These are phyloP conservation scores for Delphinapterus leucas DNA, from an alignment of 2,113 vertebrate genomes.

Conservation along the genomic window DNA sequence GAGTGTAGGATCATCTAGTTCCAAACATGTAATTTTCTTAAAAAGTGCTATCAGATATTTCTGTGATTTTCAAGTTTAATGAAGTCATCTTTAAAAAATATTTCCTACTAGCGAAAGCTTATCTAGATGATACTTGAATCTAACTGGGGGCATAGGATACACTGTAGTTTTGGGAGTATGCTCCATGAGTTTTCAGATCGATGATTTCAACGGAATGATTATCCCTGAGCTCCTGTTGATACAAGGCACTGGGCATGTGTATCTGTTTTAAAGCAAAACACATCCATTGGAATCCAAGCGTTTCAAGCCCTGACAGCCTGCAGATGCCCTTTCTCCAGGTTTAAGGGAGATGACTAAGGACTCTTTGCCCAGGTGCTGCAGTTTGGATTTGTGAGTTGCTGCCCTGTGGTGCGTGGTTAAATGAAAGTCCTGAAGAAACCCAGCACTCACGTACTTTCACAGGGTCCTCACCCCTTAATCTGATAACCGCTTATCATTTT, in stretches of 20 bases:
- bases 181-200: not conserved
- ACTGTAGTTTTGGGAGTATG: not conserved
- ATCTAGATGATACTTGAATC: not conserved
- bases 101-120: not conserved
- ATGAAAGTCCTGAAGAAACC: not conserved
- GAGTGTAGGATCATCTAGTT: not conserved
- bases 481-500: too few relatives aligned
- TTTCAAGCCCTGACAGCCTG: not conserved
- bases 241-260: not conserved
- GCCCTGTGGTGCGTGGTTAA: not conserved
- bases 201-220: not conserved
- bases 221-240: not conserved
- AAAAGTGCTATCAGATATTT: not conserved
- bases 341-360: not conserved
- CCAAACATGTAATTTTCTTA: not conserved
- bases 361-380: not conserved
- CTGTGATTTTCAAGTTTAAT: not conserved
- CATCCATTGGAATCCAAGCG: not conserved
- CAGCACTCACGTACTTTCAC: not conserved
- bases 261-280: not conserved
- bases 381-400: not conserved
- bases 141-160: not conserved
- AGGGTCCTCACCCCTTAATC: not conserved
- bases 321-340: not conserved
- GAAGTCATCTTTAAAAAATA: constrained; percentile 1